These are phyloP conservation scores for Holacanthus passer DNA, from an alignment of 2,113 vertebrate genomes.

Conservation along the genomic window DNA sequence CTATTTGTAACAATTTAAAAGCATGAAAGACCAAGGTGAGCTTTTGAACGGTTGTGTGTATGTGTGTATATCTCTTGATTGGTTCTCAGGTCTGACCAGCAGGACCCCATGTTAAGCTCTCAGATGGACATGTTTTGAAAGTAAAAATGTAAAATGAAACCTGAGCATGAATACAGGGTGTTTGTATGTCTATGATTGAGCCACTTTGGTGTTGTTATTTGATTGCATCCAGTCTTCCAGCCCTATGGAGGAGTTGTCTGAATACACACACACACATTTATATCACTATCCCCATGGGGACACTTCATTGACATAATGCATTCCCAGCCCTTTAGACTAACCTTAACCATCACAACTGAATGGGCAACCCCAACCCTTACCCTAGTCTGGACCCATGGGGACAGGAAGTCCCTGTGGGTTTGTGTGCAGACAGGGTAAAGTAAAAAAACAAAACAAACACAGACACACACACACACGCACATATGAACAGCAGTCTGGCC, in stretches of 20 bases:
- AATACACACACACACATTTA: background rate
- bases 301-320: too few relatives aligned
- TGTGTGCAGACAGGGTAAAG: too few relatives aligned
- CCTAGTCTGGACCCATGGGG: too few relatives aligned
- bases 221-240: slow-evolving; percentile 33
- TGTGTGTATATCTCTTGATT: background rate
- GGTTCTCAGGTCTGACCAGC: background rate
- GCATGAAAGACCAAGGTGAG: too few relatives aligned
- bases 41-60: too few relatives aligned
- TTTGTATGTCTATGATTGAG: background rate
- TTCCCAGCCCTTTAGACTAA: too few relatives aligned
- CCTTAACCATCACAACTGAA: too few relatives aligned
- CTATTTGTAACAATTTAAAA: too few relatives aligned
- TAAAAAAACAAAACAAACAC: too few relatives aligned
- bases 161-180: background rate
- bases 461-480: background rate
- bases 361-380: too few relatives aligned
- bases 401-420: too few relatives aligned
- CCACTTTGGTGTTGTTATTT: slow-evolving; percentile 26
- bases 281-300: too few relatives aligned
- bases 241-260: background rate
- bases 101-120: background rate
- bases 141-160: slow-evolving; percentile 3
- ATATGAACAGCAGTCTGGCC: slow-evolving; percentile 18
- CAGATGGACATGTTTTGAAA: slow-evolving; percentile 12